Conservation (phyloP, 2,113 vertebrate genomes). For the Irena cyanogastra region DNA sequence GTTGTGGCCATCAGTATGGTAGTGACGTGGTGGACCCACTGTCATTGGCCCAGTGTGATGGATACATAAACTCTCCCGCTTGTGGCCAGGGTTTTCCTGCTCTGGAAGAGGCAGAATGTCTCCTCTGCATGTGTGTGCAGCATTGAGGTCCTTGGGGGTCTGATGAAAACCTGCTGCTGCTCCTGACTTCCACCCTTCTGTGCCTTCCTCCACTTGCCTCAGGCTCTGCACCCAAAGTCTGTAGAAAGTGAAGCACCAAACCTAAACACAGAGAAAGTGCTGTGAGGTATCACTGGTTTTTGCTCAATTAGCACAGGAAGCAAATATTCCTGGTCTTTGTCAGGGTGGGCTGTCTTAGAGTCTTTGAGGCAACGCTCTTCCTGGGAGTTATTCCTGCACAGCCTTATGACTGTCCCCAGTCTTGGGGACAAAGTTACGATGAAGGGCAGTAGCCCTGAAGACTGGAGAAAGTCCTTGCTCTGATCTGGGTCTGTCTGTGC, state of each 20-base stretch:
- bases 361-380: not conserved
- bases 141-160: not conserved
- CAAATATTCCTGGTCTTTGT: not conserved
- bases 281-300: fast-evolving
- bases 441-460: not conserved
- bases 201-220: not conserved
- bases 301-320: not conserved
- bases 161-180: not conserved
- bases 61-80: not conserved
- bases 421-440: not conserved
- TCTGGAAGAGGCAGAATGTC: not conserved
- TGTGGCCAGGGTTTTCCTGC: not conserved
- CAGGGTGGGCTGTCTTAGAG: fast-evolving
- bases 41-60: fast-evolving
- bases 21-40: fast-evolving
- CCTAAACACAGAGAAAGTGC: not conserved
- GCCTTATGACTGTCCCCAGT: not conserved
- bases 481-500: fast-evolving
- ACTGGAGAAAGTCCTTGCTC: not conserved
- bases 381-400: not conserved
- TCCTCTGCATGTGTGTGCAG: not conserved
- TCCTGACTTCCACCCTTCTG: not conserved
- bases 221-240: not conserved
- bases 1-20: not conserved
- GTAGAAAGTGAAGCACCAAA: not conserved